These are phyloP conservation scores for Ditula angustiorana DNA, from an alignment of 2,888 invertebrate genomes.

Conservation along the genomic window DNA sequence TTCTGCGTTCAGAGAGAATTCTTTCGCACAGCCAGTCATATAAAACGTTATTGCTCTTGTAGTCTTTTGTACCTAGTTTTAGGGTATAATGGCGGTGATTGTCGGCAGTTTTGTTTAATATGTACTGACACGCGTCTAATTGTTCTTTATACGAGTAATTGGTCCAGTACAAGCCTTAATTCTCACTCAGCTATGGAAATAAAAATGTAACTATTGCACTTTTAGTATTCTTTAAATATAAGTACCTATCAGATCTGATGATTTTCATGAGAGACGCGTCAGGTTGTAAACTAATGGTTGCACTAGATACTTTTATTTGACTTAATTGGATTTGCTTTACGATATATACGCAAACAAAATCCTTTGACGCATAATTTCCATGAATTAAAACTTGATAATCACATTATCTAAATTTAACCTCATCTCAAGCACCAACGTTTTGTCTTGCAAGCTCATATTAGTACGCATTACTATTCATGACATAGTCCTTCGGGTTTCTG, in stretches of 20 bases:
- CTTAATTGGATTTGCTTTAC: neutral
- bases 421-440: slow-evolving; percentile 16
- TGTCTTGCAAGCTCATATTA: slow-evolving; percentile 43
- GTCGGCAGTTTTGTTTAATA: slow-evolving; percentile 1
- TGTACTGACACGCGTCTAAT: neutral
- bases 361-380: neutral
- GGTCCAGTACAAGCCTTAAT: neutral
- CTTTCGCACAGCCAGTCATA: neutral
- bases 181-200: neutral
- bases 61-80: slow-evolving; percentile 13
- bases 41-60: slow-evolving; percentile 1
- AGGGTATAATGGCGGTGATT: neutral
- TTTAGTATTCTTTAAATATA: neutral
- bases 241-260: neutral
- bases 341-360: neutral
- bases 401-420: slow-evolving; percentile 17
- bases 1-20: neutral
- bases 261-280: neutral
- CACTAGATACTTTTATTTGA: neutral
- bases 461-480: slow-evolving; percentile 60
- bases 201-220: neutral
- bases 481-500: slow-evolving; percentile 55
- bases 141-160: neutral
- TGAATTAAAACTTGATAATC: slow-evolving; percentile 1
- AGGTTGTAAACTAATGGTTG: neutral